These are phyloP conservation scores for Campoletis raptor DNA, from an alignment of 2,888 invertebrate genomes.

Conservation along the genomic window DNA sequence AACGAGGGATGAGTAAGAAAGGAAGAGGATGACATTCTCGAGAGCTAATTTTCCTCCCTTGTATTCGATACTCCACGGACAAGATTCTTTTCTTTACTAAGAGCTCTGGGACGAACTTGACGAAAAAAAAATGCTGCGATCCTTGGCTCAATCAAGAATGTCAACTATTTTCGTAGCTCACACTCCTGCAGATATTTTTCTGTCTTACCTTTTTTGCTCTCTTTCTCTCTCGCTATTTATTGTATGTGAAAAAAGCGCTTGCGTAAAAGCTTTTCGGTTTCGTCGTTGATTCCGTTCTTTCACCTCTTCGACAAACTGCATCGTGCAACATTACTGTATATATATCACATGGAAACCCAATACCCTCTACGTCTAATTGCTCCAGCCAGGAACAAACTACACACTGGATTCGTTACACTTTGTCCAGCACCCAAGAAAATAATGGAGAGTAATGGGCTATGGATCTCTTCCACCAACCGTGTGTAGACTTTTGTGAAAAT, in stretches of 20 bases:
- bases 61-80: background rate
- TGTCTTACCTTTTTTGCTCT: background rate
- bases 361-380: constrained; percentile 76
- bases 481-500: constrained; percentile 45
- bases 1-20: constrained; percentile 21
- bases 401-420: constrained; percentile 68
- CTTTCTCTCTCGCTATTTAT: background rate
- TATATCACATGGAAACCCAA: constrained; percentile 72
- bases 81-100: constrained; percentile 15
- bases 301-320: constrained; percentile 1
- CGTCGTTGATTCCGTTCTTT: constrained; percentile 32
- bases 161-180: constrained; percentile 1
- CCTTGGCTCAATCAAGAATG: constrained; percentile 28
- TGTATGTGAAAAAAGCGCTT: constrained; percentile 62
- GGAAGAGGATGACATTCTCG: constrained; percentile 28
- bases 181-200: constrained; percentile 68
- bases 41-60: constrained; percentile 17
- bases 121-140: background rate
- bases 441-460: constrained; percentile 69
- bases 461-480: background rate
- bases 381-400: constrained; percentile 67
- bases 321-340: background rate
- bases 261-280: constrained; percentile 62
- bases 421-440: constrained; percentile 63
- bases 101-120: background rate